Evolutionary conservation across 1,140 invertebrate genomes (phyloP), one percentile per base, ranked within the genome.

Genomic region (Papilio dardanus): DNA sequence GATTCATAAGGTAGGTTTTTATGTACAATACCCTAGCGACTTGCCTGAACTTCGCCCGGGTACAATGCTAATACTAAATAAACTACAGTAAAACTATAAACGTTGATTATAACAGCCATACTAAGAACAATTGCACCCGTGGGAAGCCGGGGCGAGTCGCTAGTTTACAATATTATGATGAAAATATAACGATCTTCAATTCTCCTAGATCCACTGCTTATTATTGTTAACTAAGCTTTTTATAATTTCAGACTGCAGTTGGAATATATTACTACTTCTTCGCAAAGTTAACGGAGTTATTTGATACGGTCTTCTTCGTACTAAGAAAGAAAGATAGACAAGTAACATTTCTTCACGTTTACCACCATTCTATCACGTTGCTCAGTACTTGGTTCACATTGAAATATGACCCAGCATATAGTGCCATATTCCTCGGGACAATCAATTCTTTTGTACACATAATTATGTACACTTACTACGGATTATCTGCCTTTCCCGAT

Each of bases 381-480:
- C 58, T 93, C 1, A 87, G 89, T 30, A 89, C 89, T 1, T 95
- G 94, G 94, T 77, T 82, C 6, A 89, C 88, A 62, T 78, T 94
- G 3, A 94, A 94, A 77, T 94, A 92, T 68, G 81, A 94, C n/a
- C 89, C 93, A 67, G 92, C 88, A 71, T 93, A 93, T 81, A 92
- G 94, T 76, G 89, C 91, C 0, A 94, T 93, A 6, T 84, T 94
- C 19, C 86, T 95, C 24, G 94, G 93, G 1, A 88, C 94, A 24
- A 81, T 96, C 40, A 97, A 97, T 85, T 95, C 95, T 7, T 94
- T 96, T 89, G 94, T 97, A 1, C 95, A 92, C 94, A 95, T 95
- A 7, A 88, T 97, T 30, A 97, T 98, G 97, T 98, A 98, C 83
- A 87, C 94, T 0, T 98, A 98, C 85, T 98, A 98, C 86, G 94